Percentiles rank a stretch among this genome's conserved stretches.
Conservation (phyloP, 2,888 invertebrate species). For the Subacronicta megacephala region DNA sequence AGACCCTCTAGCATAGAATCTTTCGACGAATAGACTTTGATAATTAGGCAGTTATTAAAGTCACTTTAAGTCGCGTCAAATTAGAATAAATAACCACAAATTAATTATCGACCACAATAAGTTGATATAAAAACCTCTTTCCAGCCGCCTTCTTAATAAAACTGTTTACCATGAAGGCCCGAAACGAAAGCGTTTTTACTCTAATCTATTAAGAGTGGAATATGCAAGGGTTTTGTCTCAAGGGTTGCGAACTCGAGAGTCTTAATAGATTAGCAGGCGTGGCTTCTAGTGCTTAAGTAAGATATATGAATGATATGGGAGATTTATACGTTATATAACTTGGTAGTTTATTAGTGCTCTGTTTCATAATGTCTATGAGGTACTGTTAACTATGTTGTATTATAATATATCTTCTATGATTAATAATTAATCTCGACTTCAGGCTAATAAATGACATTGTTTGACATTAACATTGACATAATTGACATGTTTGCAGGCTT, state of each 20-base stretch:
- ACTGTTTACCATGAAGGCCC: slow-evolving; percentile 15
- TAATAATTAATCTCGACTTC: no score
- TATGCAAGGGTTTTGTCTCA: slow-evolving; percentile 43
- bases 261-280: slow-evolving; percentile 51
- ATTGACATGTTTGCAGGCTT: no score
- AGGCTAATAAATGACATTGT: no score
- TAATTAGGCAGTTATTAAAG: no score
- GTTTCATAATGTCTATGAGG: not conserved
- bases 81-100: no score
- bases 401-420: no score
- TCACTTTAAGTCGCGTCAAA: no score
- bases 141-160: not conserved
- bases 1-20: no score
- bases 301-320: slow-evolving; percentile 50
- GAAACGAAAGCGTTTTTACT: slow-evolving; percentile 35
- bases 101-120: not conserved
- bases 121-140: not conserved
- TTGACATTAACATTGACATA: no score
- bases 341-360: slow-evolving; percentile 17
- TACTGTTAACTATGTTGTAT: no score
- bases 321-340: slow-evolving; percentile 30
- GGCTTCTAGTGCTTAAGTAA: slow-evolving; percentile 41
- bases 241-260: slow-evolving; percentile 32
- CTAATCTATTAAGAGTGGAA: slow-evolving; percentile 36
- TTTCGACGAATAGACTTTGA: no score